These are phyloP conservation scores for Lobophora halterata DNA, from an alignment of 2,888 invertebrate genomes.

Conservation along the genomic window DNA sequence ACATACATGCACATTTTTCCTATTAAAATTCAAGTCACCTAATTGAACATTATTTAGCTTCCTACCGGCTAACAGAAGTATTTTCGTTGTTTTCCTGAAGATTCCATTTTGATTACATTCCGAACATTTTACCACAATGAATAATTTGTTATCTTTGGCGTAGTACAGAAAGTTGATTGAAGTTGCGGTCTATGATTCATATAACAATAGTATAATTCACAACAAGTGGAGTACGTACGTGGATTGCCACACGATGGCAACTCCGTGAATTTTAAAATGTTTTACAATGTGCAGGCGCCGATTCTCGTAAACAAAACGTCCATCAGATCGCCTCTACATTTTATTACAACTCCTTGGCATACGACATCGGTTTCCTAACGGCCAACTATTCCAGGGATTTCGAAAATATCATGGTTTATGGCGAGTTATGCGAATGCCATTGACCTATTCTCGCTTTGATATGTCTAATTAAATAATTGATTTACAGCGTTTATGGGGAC, in stretches of 20 bases:
- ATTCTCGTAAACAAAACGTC: constrained; percentile 61
- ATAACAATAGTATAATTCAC: constrained; percentile 38
- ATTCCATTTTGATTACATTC: no score
- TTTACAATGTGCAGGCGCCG: constrained; percentile 48
- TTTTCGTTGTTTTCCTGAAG: no score
- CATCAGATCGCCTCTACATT: constrained; percentile 46
- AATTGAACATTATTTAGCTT: constrained; percentile 13
- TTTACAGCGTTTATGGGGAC: constrained; percentile 31
- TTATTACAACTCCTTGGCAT: constrained; percentile 57
- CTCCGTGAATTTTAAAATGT: constrained; percentile 46
- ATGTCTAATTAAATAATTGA: constrained; percentile 32
- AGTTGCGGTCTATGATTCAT: constrained; percentile 39
- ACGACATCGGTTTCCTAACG: constrained; percentile 50
- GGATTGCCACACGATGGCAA: constrained; percentile 48
- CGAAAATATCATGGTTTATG: constrained; percentile 48
- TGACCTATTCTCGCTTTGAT: constrained; percentile 57
- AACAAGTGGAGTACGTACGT: constrained; percentile 42
- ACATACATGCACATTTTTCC: constrained; percentile 1
- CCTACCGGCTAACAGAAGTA: no score
- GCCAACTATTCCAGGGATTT: constrained; percentile 48
- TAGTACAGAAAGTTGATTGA: constrained; percentile 24
- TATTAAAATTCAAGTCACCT: constrained; percentile 7
- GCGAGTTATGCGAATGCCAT: constrained; percentile 52
- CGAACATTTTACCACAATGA: not conserved
- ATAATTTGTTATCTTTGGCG: constrained; percentile 16